phyloP scores from a whole-genome alignment of 2,888 invertebrate species.

The Drosophila lacicola region DNA sequence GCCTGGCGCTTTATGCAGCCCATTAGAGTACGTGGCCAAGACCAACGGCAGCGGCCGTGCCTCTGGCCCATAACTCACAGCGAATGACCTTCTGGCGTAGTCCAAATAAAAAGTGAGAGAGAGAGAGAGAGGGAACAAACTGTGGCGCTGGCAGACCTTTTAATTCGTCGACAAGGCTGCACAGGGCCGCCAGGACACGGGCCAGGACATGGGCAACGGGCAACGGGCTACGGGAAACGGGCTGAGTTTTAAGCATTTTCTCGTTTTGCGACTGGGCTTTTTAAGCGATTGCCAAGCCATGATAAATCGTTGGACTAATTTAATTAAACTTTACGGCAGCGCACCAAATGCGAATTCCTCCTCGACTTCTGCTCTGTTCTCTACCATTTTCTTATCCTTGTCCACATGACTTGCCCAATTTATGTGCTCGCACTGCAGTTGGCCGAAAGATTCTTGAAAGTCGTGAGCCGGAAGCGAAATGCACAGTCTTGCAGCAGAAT shows the following conservation, averaged over 20 bases:
- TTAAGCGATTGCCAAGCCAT: slow-evolving; percentile 77
- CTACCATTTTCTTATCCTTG: slow-evolving; percentile 56
- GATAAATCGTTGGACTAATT: slow-evolving; percentile 79
- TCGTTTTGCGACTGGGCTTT: slow-evolving; percentile 60
- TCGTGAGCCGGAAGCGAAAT: slow-evolving; percentile 24
- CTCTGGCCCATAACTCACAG: slow-evolving; percentile 71
- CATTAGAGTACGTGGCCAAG: slow-evolving; percentile 72
- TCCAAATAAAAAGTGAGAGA: slow-evolving; percentile 19
- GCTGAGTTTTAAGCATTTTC: slow-evolving; percentile 61
- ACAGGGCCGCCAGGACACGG: slow-evolving; percentile 27
- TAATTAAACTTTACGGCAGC: slow-evolving; percentile 75
- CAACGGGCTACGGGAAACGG: slow-evolving; percentile 11
- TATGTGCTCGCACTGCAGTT: slow-evolving; percentile 42
- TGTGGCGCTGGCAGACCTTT: slow-evolving; percentile 63
- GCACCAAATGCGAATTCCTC: slow-evolving; percentile 26
- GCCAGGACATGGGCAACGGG: slow-evolving; percentile 22
- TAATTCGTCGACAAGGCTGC: slow-evolving; percentile 72
- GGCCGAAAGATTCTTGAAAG: slow-evolving; percentile 28
- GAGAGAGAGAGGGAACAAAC: slow-evolving; percentile 8
- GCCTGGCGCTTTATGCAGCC: slow-evolving; percentile 54
- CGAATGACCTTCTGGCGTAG: slow-evolving; percentile 70
- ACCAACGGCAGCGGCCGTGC: slow-evolving; percentile 26
- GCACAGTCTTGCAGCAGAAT: slow-evolving; percentile 13
- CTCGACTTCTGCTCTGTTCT: slow-evolving; percentile 17
- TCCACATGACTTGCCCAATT: slow-evolving; percentile 63